Evolutionary conservation across 1,140 invertebrate genomes (phyloP).

Genomic region (Drosophila ogumai): DNA sequence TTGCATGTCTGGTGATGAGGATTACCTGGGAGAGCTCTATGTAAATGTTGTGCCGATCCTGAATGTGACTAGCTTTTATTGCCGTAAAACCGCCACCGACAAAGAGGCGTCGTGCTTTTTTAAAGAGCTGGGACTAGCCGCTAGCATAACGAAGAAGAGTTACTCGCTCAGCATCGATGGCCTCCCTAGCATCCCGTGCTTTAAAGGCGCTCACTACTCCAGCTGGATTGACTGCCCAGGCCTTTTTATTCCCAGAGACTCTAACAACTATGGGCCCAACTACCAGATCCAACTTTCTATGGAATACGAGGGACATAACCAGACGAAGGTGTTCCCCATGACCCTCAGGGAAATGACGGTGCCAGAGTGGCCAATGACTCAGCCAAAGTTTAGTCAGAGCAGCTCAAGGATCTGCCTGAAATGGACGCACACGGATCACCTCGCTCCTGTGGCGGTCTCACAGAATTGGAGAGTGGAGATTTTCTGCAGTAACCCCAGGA

Average conservation of each 20-base stretch:
- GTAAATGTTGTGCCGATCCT: not conserved
- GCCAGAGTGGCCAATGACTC: slow-evolving; percentile 1
- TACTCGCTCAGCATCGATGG: slow-evolving; percentile 1
- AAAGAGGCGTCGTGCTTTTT: not conserved
- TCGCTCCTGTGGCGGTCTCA: too few species aligned
- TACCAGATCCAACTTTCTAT: slow-evolving; percentile 1
- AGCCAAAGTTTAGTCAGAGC: not conserved
- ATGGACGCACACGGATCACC: not conserved
- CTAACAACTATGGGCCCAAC: not conserved
- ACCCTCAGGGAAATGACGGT: not conserved
- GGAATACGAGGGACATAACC: slow-evolving; percentile 7
- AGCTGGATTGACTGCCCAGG: not conserved
- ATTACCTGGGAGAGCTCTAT: not conserved
- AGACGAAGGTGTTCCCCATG: not conserved
- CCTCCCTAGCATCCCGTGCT: not conserved
- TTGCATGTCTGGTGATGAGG: not conserved
- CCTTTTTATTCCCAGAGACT: not conserved
- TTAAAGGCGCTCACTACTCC: not conserved
- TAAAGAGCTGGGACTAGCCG: not conserved
- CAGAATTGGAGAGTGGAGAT: not conserved
- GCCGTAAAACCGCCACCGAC: not conserved
- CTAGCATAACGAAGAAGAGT: not conserved
- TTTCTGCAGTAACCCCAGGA: not conserved
- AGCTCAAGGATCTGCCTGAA: not conserved
- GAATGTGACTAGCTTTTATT: not conserved